phyloP scores from a whole-genome alignment of 2,888 invertebrate species.

The Drosophila atripex region DNA sequence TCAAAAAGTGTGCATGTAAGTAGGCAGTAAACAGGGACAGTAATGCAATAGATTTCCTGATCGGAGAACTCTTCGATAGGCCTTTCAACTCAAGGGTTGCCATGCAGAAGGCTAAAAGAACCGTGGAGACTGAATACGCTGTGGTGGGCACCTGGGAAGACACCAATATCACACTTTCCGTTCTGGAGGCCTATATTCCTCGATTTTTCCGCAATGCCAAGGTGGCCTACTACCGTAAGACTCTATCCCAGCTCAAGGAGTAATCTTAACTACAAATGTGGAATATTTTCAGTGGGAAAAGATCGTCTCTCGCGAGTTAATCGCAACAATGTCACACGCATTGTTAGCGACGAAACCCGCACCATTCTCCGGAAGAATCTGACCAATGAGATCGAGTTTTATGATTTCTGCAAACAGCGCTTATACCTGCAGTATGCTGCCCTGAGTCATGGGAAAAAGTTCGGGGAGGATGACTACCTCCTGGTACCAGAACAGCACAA shows the following conservation, averaged over 20 bases:
- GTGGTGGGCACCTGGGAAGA: constrained; percentile 95
- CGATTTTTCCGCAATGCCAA: constrained; percentile 91
- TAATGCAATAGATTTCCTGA: neutral
- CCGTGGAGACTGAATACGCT: constrained; percentile 93
- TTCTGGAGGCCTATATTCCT: constrained; percentile 93
- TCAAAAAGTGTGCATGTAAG: constrained; percentile 90
- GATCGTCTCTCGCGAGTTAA: constrained; percentile 86
- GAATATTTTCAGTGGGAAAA: constrained; percentile 71
- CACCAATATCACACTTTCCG: constrained; percentile 92
- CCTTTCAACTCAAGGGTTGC: constrained; percentile 93
- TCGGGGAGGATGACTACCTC: constrained; percentile 79
- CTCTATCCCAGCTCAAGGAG: neutral
- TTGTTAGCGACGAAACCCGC: constrained; percentile 89
- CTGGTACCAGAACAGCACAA: constrained; percentile 70
- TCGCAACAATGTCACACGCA: constrained; percentile 87
- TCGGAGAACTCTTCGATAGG: constrained; percentile 84
- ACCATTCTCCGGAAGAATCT: constrained; percentile 92
- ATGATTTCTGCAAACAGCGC: constrained; percentile 94
- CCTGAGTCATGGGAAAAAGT: constrained; percentile 83
- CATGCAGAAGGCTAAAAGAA: constrained; percentile 91
- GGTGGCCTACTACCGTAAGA: constrained; percentile 90
- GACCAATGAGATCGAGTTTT: constrained; percentile 94
- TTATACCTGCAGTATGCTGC: constrained; percentile 91
- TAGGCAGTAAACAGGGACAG: constrained; percentile 47
- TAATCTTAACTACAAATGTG: neutral